Percentiles rank a stretch among this genome's conserved stretches.
Evolutionary conservation across 2,113 vertebrate species (phyloP).

Genomic region (Corynorhinus townsendii): DNA sequence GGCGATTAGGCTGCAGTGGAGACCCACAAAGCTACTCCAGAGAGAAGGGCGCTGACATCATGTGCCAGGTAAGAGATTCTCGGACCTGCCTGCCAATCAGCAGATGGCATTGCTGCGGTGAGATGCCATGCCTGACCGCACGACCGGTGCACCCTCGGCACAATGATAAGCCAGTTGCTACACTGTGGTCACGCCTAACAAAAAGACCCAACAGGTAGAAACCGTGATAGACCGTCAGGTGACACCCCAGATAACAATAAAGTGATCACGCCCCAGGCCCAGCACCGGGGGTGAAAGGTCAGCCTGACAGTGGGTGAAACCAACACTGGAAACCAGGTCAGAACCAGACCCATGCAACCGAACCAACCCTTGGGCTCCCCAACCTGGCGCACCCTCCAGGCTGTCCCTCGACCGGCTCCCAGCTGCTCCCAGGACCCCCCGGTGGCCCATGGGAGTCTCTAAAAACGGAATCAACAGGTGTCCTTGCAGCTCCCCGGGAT

Average conservation of each 20-base stretch:
- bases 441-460: not conserved
- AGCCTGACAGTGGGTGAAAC: not conserved
- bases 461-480: conserved; percentile 28
- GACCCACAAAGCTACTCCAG: not conserved
- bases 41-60: not conserved
- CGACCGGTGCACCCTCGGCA: not conserved
- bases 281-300: conserved; percentile 42
- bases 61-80: not conserved
- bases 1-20: not conserved
- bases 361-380: not conserved
- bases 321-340: not conserved
- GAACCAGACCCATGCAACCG: not conserved
- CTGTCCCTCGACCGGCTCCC: not conserved
- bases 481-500: not conserved
- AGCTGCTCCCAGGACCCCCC: not conserved
- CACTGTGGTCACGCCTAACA: not conserved
- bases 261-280: not conserved
- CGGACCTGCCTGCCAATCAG: not conserved
- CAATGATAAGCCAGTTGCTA: conserved; percentile 21
- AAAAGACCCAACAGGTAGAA: conserved; percentile 31
- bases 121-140: not conserved
- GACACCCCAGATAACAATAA: conserved; percentile 8
- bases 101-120: not conserved
- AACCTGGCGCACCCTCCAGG: not conserved
- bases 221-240: not conserved